phyloP scores from a whole-genome alignment of 2,113 vertebrate species.

The Pseudopodoces humilis region DNA sequence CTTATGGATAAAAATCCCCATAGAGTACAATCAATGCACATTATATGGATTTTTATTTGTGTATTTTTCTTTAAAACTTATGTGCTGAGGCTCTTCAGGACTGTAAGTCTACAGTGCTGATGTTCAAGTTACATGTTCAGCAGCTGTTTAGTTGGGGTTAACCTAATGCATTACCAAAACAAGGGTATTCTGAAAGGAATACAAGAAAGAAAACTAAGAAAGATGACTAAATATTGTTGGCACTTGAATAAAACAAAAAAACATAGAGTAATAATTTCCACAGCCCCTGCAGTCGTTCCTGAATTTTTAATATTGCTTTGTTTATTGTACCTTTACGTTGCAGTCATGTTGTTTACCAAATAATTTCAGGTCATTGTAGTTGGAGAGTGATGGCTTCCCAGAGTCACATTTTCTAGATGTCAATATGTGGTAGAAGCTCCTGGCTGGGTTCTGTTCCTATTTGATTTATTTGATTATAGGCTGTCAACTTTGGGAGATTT shows the following conservation, averaged over 20 bases:
- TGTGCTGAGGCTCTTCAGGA: neutral
- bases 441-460: conserved; percentile 20
- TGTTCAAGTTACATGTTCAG: neutral
- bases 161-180: neutral
- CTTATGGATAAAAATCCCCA: neutral
- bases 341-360: conserved; percentile 57
- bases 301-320: conserved; percentile 56
- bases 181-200: neutral
- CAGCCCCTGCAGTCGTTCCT: conserved; percentile 42
- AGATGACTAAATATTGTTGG: conserved; percentile 53
- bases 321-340: conserved; percentile 51
- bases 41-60: neutral
- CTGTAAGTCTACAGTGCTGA: neutral
- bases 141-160: neutral
- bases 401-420: conserved; percentile 39
- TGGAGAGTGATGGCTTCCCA: conserved; percentile 51
- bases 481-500: conserved; percentile 35
- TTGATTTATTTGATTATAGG: conserved; percentile 62
- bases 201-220: neutral
- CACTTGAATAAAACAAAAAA: conserved; percentile 39
- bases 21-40: neutral
- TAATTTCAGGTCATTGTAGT: conserved; percentile 27
- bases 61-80: neutral
- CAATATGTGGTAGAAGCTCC: conserved; percentile 12
- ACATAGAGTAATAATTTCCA: neutral